A percentile compares a stretch with the other conserved stretches of the same genome.
Evolutionary conservation across 2,113 vertebrate species (phyloP).

Genomic region (Maccullochella peelii): DNA sequence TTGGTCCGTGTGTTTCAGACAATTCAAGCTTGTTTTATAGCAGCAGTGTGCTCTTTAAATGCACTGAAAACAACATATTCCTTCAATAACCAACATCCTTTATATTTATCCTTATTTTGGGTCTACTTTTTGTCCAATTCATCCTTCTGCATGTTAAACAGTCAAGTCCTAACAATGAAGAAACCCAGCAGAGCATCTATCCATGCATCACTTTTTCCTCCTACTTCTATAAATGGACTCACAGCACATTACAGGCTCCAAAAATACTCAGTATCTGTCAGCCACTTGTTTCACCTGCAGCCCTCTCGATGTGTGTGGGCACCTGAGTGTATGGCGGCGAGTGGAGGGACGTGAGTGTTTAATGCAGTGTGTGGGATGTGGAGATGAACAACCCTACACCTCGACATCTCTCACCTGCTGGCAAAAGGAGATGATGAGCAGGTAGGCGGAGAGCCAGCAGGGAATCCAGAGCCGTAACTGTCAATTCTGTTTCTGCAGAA

Average conservation of each 20-base stretch:
- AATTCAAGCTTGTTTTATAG: background rate
- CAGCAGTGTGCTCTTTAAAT: background rate
- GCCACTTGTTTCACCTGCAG: constrained; percentile 60
- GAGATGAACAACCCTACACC: constrained; percentile 61
- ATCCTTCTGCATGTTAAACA: background rate
- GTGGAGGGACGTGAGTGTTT: constrained; percentile 48
- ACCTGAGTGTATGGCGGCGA: constrained; percentile 16
- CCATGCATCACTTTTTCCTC: background rate
- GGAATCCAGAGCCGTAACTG: background rate
- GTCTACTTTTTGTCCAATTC: background rate
- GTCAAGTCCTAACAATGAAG: background rate
- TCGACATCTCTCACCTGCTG: constrained; percentile 64
- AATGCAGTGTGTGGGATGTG: constrained; percentile 72
- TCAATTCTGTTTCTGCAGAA: background rate
- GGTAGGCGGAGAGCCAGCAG: constrained; percentile 47
- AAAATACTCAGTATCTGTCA: constrained; percentile 55
- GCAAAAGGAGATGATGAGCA: constrained; percentile 39
- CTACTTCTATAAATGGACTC: constrained; percentile 44
- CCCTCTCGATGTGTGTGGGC: constrained; percentile 56
- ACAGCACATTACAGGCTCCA: constrained; percentile 50
- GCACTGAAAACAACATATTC: background rate
- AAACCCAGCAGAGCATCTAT: constrained; percentile 7
- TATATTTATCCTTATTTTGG: too few species aligned
- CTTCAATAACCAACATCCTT: background rate
- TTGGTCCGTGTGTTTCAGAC: background rate